Evolutionary conservation across 1,140 invertebrate species (phyloP), one percentile per base, ranked within the genome.

Genomic region (Panagrolaimus sp.): DNA sequence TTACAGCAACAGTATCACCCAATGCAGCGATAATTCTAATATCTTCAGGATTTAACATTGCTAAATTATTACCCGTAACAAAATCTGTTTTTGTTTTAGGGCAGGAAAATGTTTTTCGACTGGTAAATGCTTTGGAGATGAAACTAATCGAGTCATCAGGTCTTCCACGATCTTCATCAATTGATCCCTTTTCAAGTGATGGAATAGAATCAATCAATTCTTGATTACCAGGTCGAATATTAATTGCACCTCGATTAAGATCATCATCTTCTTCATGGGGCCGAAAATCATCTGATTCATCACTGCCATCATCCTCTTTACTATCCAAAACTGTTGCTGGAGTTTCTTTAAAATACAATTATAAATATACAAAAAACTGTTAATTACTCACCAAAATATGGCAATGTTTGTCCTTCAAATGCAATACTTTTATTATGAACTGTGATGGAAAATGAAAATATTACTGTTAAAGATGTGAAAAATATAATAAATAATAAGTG

Each of bases 1-100:
- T 46, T 14, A 43, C 38, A 21, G 38, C 38, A 43, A 58, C 28
- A 14, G 21, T 58, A 65, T 77, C 75, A 12, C 75, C 75, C 77
- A 77, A 73, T 10, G 75, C 71, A 14, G 73, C 77, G 58, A 77
- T 77, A 44, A 77, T 76, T 14, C 75, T 77, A 65, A 77, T 76
- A 65, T 77, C 75, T 48, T 77, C 75, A 21, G 75, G 75, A 38
- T 38, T 64, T n/a, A 77, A 63, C 66, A 76, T 68, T 6, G 73
- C 78, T 4, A 52, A 63, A 17, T 75, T 76, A 45, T 67, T 79
- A 7, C 75, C 75, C 10, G 73, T 75, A 17, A 78, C 46, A 17
- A 76, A 76, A 32, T 75, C 68, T 9, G 28, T 26, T 52, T 79
- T 74, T 26, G 71, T 65, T 47, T 69, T 77, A 9, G 68, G 73